These are phyloP conservation scores for Trissolcus brochymenae DNA, from an alignment of 2,888 invertebrate species.

Conservation along the genomic window DNA sequence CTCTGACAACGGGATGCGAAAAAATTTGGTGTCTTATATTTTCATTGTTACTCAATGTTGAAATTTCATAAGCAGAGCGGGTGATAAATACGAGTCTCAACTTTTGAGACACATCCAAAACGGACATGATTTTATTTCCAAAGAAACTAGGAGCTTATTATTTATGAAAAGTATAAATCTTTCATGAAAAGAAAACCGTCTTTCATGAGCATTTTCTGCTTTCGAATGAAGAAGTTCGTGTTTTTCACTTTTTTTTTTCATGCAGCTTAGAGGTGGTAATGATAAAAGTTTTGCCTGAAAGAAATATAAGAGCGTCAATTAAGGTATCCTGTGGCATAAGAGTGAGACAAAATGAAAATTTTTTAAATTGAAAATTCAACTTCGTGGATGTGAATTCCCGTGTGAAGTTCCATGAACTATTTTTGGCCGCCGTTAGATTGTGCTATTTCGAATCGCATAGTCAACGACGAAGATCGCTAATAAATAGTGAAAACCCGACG, in stretches of 20 bases:
- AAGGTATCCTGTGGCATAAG: not conserved
- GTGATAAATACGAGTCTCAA: too few species aligned
- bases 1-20: too few species aligned
- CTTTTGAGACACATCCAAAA: too few species aligned
- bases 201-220: conserved; percentile 32
- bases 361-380: not conserved
- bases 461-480: conserved; percentile 44
- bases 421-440: conserved; percentile 25
- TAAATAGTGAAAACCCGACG: conserved; percentile 51
- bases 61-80: too few species aligned
- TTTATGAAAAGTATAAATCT: conserved; percentile 43
- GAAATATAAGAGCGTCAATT: not conserved
- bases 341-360: not conserved
- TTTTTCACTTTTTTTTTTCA: conserved; percentile 19
- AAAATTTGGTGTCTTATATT: too few species aligned
- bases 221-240: conserved; percentile 34
- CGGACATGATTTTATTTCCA: conserved; percentile 27
- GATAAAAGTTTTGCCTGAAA: conserved; percentile 21
- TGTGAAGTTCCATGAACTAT: conserved; percentile 31
- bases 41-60: too few species aligned
- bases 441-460: conserved; percentile 51
- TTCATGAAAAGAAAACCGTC: conserved; percentile 47
- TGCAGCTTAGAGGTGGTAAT: conserved; percentile 20
- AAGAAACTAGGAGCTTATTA: conserved; percentile 46
- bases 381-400: not conserved